Evolutionary conservation across 2,797 vertebrate genomes (phyloP).

Genomic region (Leptatherina wallacei): DNA sequence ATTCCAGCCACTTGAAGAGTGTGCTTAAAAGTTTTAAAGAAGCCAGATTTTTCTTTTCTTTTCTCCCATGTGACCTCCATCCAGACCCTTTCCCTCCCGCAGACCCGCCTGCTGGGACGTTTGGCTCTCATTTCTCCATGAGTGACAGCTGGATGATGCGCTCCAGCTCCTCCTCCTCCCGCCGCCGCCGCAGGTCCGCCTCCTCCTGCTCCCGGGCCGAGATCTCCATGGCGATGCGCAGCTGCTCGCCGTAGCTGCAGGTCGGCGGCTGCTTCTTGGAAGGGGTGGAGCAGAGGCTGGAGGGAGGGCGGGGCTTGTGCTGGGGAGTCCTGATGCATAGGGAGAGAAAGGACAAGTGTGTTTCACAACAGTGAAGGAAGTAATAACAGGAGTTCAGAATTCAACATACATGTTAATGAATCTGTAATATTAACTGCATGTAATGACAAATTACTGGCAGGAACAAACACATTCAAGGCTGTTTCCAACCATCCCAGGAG

Average conservation of each 20-base stretch:
- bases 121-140: slow-evolving; percentile 88
- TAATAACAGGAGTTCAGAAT: not conserved
- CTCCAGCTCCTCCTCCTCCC: slow-evolving; percentile 93
- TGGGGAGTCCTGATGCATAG: slow-evolving; percentile 86
- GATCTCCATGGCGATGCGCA: slow-evolving; percentile 94
- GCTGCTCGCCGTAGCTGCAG: slow-evolving; percentile 91
- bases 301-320: slow-evolving; percentile 80
- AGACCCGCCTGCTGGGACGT: slow-evolving; percentile 15
- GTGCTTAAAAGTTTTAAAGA: slow-evolving; percentile 43
- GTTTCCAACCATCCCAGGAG: not conserved
- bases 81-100: slow-evolving; percentile 42
- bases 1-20: slow-evolving; percentile 21
- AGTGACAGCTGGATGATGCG: slow-evolving; percentile 95
- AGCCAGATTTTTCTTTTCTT: slow-evolving; percentile 8
- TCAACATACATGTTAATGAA: too few relatives aligned
- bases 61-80: slow-evolving; percentile 34
- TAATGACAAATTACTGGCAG: not conserved
- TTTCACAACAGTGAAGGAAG: not conserved
- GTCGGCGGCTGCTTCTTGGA: slow-evolving; percentile 77
- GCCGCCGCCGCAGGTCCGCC: slow-evolving; percentile 85
- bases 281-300: slow-evolving; percentile 76
- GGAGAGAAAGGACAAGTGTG: not conserved
- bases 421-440: not conserved
- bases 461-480: not conserved
- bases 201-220: slow-evolving; percentile 93